These are phyloP conservation scores for Hylaea fasciaria DNA, from an alignment of 2,888 invertebrate species.

Conservation along the genomic window DNA sequence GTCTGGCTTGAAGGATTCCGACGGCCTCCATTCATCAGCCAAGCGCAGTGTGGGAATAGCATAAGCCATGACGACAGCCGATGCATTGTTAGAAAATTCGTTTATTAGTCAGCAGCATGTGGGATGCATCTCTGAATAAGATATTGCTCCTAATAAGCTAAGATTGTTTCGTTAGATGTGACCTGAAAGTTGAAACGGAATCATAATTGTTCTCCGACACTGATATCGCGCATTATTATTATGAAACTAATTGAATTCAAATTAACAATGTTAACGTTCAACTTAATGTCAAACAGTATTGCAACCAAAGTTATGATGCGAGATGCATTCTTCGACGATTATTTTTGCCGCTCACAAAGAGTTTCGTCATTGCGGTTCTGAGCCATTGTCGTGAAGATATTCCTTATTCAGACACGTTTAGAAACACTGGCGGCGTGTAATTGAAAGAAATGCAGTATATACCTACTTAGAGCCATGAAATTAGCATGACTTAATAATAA, in stretches of 20 bases:
- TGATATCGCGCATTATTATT: too few relatives aligned
- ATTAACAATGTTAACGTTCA: too few relatives aligned
- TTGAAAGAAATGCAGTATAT: constrained; percentile 18
- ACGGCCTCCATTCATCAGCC: constrained; percentile 4
- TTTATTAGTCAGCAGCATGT: constrained; percentile 10
- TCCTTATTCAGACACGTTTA: constrained; percentile 19
- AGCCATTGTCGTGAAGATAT: constrained; percentile 19
- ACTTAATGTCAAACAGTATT: too few relatives aligned
- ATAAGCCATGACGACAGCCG: constrained; percentile 2
- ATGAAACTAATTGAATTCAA: too few relatives aligned
- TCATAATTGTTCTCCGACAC: too few relatives aligned
- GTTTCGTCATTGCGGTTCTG: constrained; percentile 21
- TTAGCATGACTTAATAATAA: too few relatives aligned
- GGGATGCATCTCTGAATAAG: not conserved
- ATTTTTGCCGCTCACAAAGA: constrained; percentile 24
- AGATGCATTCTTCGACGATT: constrained; percentile 15
- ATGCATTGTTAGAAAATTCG: constrained; percentile 19
- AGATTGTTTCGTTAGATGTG: not conserved
- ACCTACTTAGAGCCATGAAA: constrained; percentile 7
- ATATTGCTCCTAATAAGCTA: not conserved
- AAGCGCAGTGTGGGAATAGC: constrained; percentile 20
- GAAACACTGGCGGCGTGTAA: constrained; percentile 8
- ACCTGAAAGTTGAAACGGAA: too few relatives aligned
- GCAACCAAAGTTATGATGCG: not conserved
- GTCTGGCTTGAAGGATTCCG: constrained; percentile 12